Evolutionary conservation across 23 tunicate species (phyloP).

Genomic region (Halocynthia roretzi): DNA sequence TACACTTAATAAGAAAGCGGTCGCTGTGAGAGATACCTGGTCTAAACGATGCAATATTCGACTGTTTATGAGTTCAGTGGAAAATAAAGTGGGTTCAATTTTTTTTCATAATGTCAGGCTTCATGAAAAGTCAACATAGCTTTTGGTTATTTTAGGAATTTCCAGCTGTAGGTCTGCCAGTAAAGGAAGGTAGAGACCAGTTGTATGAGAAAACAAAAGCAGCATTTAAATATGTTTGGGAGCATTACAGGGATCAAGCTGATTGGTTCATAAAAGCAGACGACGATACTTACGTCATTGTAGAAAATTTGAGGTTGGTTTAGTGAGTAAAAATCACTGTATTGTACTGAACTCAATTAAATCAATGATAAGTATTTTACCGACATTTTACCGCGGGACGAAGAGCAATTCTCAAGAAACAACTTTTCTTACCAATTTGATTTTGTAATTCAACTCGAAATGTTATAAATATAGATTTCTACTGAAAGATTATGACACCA

Average conservation of each 20-base stretch:
- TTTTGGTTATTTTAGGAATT: conserved; percentile 17
- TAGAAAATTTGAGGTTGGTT: conserved; percentile 61
- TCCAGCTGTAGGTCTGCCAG: conserved; percentile 49
- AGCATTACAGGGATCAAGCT: conserved; percentile 51
- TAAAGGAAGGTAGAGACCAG: conserved; percentile 45
- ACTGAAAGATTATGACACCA: conserved; percentile 50
- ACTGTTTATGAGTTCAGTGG: conserved; percentile 33
- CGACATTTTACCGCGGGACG: background rate
- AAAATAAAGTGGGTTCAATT: conserved; percentile 38
- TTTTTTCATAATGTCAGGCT: too few species aligned
- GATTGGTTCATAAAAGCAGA: conserved; percentile 85
- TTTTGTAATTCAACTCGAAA: background rate
- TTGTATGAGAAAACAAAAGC: conserved; percentile 49
- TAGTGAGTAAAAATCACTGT: background rate
- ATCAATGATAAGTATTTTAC: too few species aligned
- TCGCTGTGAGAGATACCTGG: conserved; percentile 61
- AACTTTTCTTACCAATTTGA: background rate
- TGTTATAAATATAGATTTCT: conserved; percentile 21
- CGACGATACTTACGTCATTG: conserved; percentile 59
- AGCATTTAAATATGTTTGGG: conserved; percentile 49
- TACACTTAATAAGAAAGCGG: conserved; percentile 33
- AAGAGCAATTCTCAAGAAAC: background rate
- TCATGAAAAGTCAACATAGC: background rate
- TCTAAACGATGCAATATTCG: conserved; percentile 44
- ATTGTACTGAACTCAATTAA: background rate